These are phyloP conservation scores for Nymphalis polychloros DNA, from an alignment of 2,888 invertebrate species.

Conservation along the genomic window DNA sequence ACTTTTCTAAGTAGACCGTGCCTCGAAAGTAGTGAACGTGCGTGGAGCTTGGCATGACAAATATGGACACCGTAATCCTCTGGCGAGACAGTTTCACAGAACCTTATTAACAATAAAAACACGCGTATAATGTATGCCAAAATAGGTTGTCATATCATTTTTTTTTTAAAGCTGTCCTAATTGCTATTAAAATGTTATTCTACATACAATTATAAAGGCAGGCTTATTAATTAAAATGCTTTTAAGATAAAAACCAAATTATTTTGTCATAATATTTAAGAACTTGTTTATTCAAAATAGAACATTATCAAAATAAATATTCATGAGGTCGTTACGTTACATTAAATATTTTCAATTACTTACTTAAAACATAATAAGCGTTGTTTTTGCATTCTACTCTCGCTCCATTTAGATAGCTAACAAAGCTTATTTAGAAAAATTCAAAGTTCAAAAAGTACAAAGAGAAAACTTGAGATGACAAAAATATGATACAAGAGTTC, in stretches of 20 bases:
- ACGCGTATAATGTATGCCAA: constrained; percentile 1
- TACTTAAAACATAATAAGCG: not conserved
- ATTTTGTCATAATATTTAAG: not conserved
- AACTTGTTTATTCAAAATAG: constrained; percentile 3
- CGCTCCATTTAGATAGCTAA: constrained; percentile 13
- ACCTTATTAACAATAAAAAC: constrained; percentile 11
- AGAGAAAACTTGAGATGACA: constrained; percentile 33
- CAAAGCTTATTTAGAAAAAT: constrained; percentile 19
- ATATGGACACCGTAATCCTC: constrained; percentile 18
- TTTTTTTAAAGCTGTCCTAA: not conserved
- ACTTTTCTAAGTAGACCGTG: constrained; percentile 27
- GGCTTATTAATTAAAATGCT: constrained; percentile 1
- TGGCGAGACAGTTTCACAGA: constrained; percentile 6
- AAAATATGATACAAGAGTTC: constrained; percentile 39
- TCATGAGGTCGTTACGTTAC: not conserved
- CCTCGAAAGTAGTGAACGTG: constrained; percentile 19
- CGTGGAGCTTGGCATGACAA: constrained; percentile 15
- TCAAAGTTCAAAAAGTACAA: constrained; percentile 16
- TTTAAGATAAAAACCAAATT: not conserved
- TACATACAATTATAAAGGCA: not conserved
- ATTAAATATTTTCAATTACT: constrained; percentile 9
- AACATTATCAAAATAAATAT: constrained; percentile 1
- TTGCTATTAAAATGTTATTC: not conserved
- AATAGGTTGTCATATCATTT: not conserved
- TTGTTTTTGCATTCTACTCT: not conserved